These are phyloP conservation scores for Tokudaia muenninki DNA, from an alignment of 2,797 vertebrate species.

Conservation along the genomic window DNA sequence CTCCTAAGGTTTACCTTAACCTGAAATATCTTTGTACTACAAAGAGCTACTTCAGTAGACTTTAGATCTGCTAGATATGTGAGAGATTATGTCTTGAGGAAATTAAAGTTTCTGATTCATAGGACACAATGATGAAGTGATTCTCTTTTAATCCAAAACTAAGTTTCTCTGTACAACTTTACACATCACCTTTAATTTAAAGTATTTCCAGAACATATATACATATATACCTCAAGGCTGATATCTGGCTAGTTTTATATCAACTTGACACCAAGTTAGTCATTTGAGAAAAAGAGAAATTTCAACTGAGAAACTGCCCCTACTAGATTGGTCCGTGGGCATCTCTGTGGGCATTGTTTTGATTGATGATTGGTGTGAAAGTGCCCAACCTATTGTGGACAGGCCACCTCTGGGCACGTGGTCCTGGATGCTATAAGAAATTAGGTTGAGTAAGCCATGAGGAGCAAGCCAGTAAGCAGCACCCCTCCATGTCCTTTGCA, in stretches of 20 bases:
- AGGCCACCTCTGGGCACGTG: not conserved
- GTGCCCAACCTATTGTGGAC: not conserved
- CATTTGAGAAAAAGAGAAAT: not conserved
- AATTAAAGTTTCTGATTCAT: conserved; percentile 60
- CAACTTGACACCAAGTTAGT: not conserved
- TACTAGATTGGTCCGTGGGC: not conserved
- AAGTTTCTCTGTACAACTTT: conserved; percentile 30
- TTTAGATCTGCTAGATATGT: conserved; percentile 5
- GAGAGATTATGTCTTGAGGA: conserved; percentile 51
- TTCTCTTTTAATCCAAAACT: conserved; percentile 60
- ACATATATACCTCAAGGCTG: not conserved
- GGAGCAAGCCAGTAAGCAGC: not conserved
- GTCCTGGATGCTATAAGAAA: not conserved
- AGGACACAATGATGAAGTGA: conserved; percentile 14
- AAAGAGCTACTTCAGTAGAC: conserved; percentile 21
- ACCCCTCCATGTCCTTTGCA: not conserved
- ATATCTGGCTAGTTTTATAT: not conserved
- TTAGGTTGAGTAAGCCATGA: not conserved
- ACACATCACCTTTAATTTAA: conserved; percentile 49
- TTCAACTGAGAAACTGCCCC: not conserved
- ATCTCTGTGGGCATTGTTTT: not conserved
- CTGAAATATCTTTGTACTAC: conserved; percentile 20
- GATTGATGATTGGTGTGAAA: not conserved
- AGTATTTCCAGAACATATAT: conserved; percentile 29
- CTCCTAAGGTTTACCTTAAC: conserved; percentile 18